A percentile compares a stretch with the other conserved stretches of the same genome.
Conservation (phyloP, 2,888 invertebrate genomes). For the Calliscelio sp. region DNA sequence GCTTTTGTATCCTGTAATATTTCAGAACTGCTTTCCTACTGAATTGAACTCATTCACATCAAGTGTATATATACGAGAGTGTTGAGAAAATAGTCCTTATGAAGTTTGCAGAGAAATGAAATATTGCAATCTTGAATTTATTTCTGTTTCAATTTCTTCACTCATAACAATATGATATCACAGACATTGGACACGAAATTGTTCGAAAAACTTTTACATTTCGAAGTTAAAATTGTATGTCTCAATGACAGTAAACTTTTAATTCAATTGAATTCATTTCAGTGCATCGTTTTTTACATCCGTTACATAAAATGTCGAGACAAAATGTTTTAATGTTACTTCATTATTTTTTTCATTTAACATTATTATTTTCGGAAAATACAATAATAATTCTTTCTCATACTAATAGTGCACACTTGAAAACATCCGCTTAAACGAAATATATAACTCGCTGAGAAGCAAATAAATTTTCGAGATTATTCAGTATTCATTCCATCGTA, state of each 20-base stretch:
- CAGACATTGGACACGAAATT: not conserved
- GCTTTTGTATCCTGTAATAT: conserved; percentile 18
- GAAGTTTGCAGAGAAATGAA: conserved; percentile 5
- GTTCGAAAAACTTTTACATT: not conserved
- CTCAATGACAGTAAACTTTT: not conserved
- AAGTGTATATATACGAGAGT: not conserved
- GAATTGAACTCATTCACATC: conserved; percentile 9
- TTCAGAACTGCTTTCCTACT: not conserved
- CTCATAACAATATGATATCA: not conserved
- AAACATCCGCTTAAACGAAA: not conserved
- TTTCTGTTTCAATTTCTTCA: not conserved
- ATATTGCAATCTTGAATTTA: conserved; percentile 6
- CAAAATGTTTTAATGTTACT: too few species aligned
- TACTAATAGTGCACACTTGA: too few species aligned
- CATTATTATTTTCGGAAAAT: too few species aligned
- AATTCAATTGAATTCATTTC: not conserved
- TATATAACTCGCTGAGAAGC: not conserved
- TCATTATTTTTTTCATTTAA: too few species aligned
- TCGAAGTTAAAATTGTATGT: not conserved
- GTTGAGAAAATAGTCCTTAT: not conserved
- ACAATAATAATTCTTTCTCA: too few species aligned
- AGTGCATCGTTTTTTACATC: too few species aligned
- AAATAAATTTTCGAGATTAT: conserved; percentile 12
- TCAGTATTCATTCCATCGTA: conserved; percentile 34
- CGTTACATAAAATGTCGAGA: too few species aligned